These are phyloP conservation scores for Macropodus opercularis DNA, from an alignment of 2,797 vertebrate species.

Conservation along the genomic window DNA sequence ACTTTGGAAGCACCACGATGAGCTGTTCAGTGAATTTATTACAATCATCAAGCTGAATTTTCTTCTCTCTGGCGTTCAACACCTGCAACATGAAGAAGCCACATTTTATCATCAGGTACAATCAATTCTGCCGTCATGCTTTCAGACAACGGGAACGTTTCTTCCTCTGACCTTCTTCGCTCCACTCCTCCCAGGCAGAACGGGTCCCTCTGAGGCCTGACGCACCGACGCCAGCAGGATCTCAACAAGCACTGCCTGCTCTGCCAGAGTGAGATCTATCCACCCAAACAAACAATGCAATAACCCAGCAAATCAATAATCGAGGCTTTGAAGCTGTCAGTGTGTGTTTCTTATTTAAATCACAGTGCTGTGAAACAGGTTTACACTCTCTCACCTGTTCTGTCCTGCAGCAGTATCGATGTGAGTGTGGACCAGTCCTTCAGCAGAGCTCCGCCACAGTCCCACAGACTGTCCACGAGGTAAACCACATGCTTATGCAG, in stretches of 20 bases:
- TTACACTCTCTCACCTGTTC: conserved; percentile 68
- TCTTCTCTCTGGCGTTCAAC: conserved; percentile 86
- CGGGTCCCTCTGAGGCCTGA: conserved; percentile 88
- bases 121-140: not conserved
- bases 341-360: too few species aligned
- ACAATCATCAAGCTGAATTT: conserved; percentile 85
- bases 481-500: conserved; percentile 89
- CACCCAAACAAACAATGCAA: not conserved
- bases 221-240: conserved; percentile 86
- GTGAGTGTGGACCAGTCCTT: conserved; percentile 92
- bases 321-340: too few species aligned
- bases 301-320: too few species aligned
- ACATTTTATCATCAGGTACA: not conserved
- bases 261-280: conserved; percentile 78
- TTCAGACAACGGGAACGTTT: not conserved
- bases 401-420: conserved; percentile 83
- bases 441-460: conserved; percentile 85
- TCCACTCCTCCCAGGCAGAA: conserved; percentile 85
- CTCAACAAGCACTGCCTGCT: conserved; percentile 85
- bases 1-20: conserved; percentile 84
- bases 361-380: too few species aligned
- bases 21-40: conserved; percentile 88
- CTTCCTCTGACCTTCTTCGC: conserved; percentile 84
- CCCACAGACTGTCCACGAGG: conserved; percentile 94
- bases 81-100: conserved; percentile 70